Conservation (phyloP, 2,113 vertebrate species). For the Smithornis capensis region DNA sequence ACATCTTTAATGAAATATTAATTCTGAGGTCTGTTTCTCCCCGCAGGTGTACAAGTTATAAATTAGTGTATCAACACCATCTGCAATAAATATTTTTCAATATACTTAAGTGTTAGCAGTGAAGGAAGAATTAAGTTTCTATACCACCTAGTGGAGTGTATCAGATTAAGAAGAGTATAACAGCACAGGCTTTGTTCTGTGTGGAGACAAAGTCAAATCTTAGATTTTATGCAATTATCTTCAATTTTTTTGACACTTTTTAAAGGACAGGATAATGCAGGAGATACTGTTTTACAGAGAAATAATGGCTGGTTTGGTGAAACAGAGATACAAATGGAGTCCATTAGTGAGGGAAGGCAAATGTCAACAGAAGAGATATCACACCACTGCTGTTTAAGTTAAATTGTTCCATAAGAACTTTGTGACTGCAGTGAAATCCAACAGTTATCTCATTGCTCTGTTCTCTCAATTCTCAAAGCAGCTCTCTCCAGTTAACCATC, state of each 20-base stretch:
- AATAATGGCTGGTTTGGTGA: background rate
- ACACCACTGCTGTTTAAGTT: background rate
- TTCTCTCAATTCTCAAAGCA: background rate
- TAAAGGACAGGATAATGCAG: conserved; percentile 1
- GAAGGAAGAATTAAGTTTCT: background rate
- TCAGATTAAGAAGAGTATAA: background rate
- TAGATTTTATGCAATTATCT: background rate
- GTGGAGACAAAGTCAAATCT: background rate
- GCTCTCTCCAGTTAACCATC: background rate
- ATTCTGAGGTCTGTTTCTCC: background rate
- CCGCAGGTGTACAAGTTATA: background rate
- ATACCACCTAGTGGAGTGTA: background rate
- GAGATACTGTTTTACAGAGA: conserved; percentile 10
- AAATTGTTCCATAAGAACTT: background rate
- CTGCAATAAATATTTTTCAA: background rate
- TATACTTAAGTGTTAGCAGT: background rate
- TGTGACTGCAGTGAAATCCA: background rate
- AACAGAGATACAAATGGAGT: background rate
- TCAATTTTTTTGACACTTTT: background rate
- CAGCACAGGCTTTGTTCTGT: background rate
- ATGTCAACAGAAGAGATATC: background rate
- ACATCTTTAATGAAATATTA: background rate
- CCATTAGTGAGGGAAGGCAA: background rate
- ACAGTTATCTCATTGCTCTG: background rate
- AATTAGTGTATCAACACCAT: background rate